Evolutionary conservation across 2,888 invertebrate species (phyloP).

Genomic region (Trichogramma evanescens): DNA sequence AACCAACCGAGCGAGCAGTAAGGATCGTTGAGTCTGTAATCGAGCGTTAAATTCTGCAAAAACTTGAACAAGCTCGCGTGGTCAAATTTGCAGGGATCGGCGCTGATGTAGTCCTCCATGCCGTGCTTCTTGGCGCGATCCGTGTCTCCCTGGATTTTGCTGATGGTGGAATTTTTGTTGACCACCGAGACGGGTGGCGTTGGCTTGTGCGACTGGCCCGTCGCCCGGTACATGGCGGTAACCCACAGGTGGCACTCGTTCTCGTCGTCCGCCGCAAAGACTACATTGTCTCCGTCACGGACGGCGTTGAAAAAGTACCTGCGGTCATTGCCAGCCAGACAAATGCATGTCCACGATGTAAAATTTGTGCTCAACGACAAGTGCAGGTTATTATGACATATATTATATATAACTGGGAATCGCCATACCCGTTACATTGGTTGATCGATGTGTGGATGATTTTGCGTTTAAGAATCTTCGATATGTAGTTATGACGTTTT

Average conservation of each 20-base stretch:
- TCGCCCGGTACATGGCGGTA: constrained; percentile 98
- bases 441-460: too few relatives aligned
- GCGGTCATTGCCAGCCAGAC: background rate
- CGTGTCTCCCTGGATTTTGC: constrained; percentile 87
- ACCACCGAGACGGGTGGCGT: constrained; percentile 83
- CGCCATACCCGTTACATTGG: too few relatives aligned
- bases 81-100: constrained; percentile 96
- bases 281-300: constrained; percentile 93
- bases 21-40: constrained; percentile 94
- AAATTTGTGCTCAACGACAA: too few relatives aligned
- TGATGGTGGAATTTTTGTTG: constrained; percentile 78
- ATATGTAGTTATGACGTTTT: too few relatives aligned
- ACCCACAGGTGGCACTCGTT: constrained; percentile 98
- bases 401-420: background rate
- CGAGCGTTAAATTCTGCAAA: constrained; percentile 86
- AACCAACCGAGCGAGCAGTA: constrained; percentile 99
- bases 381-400: too few relatives aligned
- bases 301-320: constrained; percentile 98
- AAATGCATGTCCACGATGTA: too few relatives aligned
- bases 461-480: too few relatives aligned
- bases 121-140: constrained; percentile 97
- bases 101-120: constrained; percentile 98
- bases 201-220: constrained; percentile 98
- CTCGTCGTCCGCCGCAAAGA: constrained; percentile 94
- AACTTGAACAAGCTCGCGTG: constrained; percentile 88